phyloP scores from a whole-genome alignment of 2,797 vertebrate species.

The Mallotus villosus region DNA sequence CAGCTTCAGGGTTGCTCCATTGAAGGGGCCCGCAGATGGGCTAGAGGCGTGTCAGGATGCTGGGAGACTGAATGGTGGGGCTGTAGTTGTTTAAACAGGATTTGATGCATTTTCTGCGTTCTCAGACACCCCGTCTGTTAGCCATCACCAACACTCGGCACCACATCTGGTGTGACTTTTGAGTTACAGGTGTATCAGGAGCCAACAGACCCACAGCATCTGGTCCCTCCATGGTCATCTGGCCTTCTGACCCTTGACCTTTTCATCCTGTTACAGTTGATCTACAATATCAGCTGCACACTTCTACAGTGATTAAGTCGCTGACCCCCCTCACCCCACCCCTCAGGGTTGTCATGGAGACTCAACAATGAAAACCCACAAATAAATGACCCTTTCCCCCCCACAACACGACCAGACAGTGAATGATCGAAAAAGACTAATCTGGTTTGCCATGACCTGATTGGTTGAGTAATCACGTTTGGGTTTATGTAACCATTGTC shows the following conservation, averaged over 20 bases:
- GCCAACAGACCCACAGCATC: constrained; percentile 5
- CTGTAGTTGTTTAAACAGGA: neutral
- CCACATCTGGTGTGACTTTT: too few species aligned
- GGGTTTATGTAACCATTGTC: constrained; percentile 34
- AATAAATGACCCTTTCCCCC: too few species aligned
- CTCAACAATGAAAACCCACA: too few species aligned
- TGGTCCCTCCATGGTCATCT: constrained; percentile 23
- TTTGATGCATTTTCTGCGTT: neutral
- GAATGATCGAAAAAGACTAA: too few species aligned
- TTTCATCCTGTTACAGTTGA: constrained; percentile 43
- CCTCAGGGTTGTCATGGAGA: too few species aligned
- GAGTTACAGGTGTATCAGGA: neutral
- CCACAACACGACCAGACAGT: too few species aligned
- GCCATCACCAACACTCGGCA: too few species aligned
- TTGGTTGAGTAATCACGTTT: constrained; percentile 44
- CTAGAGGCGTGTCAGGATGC: neutral
- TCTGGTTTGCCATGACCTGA: constrained; percentile 22
- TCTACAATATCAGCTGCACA: constrained; percentile 17
- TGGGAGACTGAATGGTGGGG: constrained; percentile 3
- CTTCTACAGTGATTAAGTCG: neutral
- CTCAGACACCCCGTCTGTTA: neutral
- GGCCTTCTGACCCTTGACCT: constrained; percentile 43
- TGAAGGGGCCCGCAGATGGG: neutral
- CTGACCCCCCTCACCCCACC: too few species aligned
- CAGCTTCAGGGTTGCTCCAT: neutral